phyloP scores from a whole-genome alignment of 2,888 invertebrate species.

The Synergus laeviventris region DNA sequence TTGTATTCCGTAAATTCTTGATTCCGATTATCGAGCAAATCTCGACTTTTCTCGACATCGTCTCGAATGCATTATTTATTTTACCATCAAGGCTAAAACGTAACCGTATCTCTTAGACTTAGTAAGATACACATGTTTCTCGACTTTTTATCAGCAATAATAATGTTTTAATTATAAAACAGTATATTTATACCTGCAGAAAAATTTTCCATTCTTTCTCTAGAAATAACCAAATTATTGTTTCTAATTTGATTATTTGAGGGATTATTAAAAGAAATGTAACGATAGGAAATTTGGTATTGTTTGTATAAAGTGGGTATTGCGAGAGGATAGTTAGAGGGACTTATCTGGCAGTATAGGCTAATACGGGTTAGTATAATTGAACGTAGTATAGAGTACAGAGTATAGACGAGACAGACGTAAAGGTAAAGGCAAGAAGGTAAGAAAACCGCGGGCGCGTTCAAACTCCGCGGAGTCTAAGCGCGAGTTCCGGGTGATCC shows the following conservation, averaged over 20 bases:
- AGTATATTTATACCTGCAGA: too few relatives aligned
- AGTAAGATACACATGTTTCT: too few relatives aligned
- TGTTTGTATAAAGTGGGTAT: slow-evolving; percentile 13
- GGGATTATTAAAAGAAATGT: background rate
- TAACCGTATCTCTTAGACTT: too few relatives aligned
- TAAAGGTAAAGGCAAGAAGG: slow-evolving; percentile 55
- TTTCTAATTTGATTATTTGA: background rate
- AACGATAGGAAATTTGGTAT: background rate
- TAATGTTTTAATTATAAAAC: too few relatives aligned
- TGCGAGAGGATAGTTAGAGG: slow-evolving; percentile 13
- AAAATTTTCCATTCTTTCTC: too few relatives aligned
- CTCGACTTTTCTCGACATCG: too few relatives aligned
- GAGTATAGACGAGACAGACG: slow-evolving; percentile 53
- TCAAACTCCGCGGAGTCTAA: slow-evolving; percentile 69
- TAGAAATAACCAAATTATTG: too few relatives aligned
- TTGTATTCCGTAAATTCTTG: too few relatives aligned
- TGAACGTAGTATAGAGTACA: slow-evolving; percentile 51
- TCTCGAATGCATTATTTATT: too few relatives aligned
- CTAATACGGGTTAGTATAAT: slow-evolving; percentile 56
- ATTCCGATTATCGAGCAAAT: too few relatives aligned
- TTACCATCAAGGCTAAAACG: too few relatives aligned
- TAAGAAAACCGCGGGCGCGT: slow-evolving; percentile 67
- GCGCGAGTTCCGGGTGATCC: slow-evolving; percentile 77
- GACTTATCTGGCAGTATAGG: slow-evolving; percentile 38
- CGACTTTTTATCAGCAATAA: too few relatives aligned